Evolutionary conservation across 37 sponge, comb jelly and placozoan species (phyloP), one percentile per base, ranked within the genome.

Genomic region (Beroe ovata): DNA sequence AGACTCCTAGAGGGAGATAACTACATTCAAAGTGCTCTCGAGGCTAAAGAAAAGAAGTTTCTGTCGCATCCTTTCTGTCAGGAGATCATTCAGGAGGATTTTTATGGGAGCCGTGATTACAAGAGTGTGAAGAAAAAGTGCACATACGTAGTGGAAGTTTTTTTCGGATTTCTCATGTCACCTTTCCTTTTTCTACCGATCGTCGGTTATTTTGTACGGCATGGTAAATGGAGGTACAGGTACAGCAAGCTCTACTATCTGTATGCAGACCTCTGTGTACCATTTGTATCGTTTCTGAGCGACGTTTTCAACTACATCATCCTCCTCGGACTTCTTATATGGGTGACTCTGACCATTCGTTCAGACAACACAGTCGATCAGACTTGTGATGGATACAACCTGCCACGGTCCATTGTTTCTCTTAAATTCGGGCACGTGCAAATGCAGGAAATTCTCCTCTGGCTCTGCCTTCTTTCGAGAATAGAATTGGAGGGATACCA

Each of bases 21-120:
- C 22, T 77, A 77, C 47, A 77, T 77, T 40, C 54, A 40, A 3
- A 25, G 20, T 16, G 84, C 84, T 11, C 42, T 77, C 3, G 84
- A 77, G 42, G 8, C 84, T 26, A 38, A 20, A 41, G 84, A 77
- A 39, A 77, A 41, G 21, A 42, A 19, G 25, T 77, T 77, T 40
- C 11, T 77, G 25, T 11, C 84, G 0, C 84, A 77, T 77, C 84
- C 84, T n/a, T 77, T 77, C 33, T 77, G 84, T 40, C 84, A 77
- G 25, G 84, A 77, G 22, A 77, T 77, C 4, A 16, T 77, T 4
- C 54, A 42, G 3, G 84, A 77, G 47, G 84, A 77, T 6, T 77
- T 77, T 40, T 77, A 77, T 41, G 84, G 84, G 4, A 40, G 26
- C 22, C 26, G 41, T 23, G 47, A 66, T 16, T 32, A 29, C 36